Base-by-base conservation (phyloP, 2,888 invertebrate genomes). In the Heteromyza rotundicornis region DNA sequence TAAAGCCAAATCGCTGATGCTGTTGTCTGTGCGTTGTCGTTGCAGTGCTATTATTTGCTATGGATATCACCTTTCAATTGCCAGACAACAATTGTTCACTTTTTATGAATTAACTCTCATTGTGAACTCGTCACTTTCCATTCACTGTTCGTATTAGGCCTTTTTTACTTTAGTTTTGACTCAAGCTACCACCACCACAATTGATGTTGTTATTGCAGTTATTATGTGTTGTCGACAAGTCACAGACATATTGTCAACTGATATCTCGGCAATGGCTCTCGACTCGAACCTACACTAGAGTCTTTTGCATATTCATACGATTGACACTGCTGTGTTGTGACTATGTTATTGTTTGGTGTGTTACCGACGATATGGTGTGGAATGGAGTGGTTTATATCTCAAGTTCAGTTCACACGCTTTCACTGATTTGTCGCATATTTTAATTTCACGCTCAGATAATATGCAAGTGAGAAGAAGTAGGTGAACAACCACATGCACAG, bases 401-500 rank as follows among this genome's bases (percentile, higher is more conserved):
- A 76, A 77, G 76, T 80, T 79, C 73, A 80, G 78, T 81, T 81
- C 81, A 79, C 81, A 81, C 81, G 81, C 80, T 81, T 81, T 81
- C 80, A 80, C 79, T 80, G 73, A 67, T 72, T 40, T 40, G n/a
- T n/a, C n/a, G n/a, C n/a, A n/a, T n/a, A n/a, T n/a, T n/a, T n/a
- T n/a, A n/a, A n/a, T n/a, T n/a, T n/a, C n/a, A n/a, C n/a, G n/a
- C n/a, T n/a, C n/a, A n/a, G n/a, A n/a, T n/a, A n/a, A n/a, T n/a
- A n/a, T n/a, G n/a, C n/a, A n/a, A n/a, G n/a, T n/a, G n/a, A n/a
- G n/a, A n/a, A n/a, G n/a, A n/a, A n/a, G n/a, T n/a, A n/a, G n/a
- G n/a, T n/a, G n/a, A n/a, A n/a, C n/a, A n/a, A n/a, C n/a, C n/a
- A n/a, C n/a, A n/a, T n/a, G n/a, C n/a, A n/a, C n/a, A n/a, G n/a